These are phyloP conservation scores for Drosophila setifemur DNA, from an alignment of 1,140 invertebrate genomes.

Conservation along the genomic window DNA sequence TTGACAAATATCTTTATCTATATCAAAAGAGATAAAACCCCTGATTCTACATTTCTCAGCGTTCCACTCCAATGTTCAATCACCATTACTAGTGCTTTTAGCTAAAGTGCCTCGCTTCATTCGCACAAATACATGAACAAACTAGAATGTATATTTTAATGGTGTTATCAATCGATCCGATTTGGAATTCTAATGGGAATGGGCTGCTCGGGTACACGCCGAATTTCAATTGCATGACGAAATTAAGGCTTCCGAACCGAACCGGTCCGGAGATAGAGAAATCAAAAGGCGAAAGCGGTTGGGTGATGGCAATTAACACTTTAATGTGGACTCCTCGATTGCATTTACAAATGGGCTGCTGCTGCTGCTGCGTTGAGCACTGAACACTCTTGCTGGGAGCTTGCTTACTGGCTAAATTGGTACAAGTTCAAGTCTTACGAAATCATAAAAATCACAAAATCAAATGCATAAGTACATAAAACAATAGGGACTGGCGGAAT, in stretches of 20 bases:
- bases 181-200: constrained; percentile 64
- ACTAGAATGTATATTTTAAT: constrained; percentile 24
- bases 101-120: constrained; percentile 13
- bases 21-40: too few species aligned
- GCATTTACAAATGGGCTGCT: constrained; percentile 36
- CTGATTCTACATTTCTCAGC: background rate
- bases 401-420: constrained; percentile 28
- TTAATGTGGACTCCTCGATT: constrained; percentile 34
- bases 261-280: constrained; percentile 13
- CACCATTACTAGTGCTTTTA: constrained; percentile 33
- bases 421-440: constrained; percentile 27
- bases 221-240: constrained; percentile 39
- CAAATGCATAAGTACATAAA: constrained; percentile 32
- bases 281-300: background rate
- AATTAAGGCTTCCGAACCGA: constrained; percentile 11
- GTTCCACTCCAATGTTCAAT: constrained; percentile 15
- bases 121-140: constrained; percentile 18
- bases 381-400: constrained; percentile 33
- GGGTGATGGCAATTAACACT: constrained; percentile 43
- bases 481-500: background rate
- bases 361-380: too few species aligned
- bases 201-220: constrained; percentile 6
- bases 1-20: too few species aligned
- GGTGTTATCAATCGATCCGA: constrained; percentile 40
- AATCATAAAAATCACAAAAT: constrained; percentile 35